Percentiles rank a stretch among this genome's conserved stretches.
phyloP scores from a whole-genome alignment of 1,140 invertebrate genomes.

The Chlorops oryzae region DNA sequence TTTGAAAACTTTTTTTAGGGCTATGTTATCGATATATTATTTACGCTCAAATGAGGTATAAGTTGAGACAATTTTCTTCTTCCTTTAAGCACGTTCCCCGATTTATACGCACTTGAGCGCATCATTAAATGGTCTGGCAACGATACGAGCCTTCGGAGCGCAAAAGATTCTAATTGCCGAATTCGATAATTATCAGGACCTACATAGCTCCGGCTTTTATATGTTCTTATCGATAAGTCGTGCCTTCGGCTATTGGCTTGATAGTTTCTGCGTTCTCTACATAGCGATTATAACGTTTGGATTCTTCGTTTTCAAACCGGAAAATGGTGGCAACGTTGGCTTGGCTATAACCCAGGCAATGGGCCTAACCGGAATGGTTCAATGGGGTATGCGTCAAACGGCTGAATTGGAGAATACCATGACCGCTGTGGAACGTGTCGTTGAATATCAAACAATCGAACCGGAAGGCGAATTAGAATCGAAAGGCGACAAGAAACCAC shows the following conservation, averaged over 20 bases:
- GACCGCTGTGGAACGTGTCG: constrained; percentile 72
- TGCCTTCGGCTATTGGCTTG: constrained; percentile 71
- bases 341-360: constrained; percentile 75
- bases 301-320: constrained; percentile 58
- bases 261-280: constrained; percentile 68
- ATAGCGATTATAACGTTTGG: constrained; percentile 63
- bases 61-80: too few relatives aligned
- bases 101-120: constrained; percentile 84
- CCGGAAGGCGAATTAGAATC: constrained; percentile 64
- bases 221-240: constrained; percentile 59
- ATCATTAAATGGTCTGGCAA: constrained; percentile 80
- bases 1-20: too few relatives aligned
- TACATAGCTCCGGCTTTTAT: constrained; percentile 61
- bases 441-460: constrained; percentile 66
- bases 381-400: constrained; percentile 78
- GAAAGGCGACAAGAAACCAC: constrained; percentile 58
- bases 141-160: constrained; percentile 78
- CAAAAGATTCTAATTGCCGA: constrained; percentile 71
- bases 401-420: constrained; percentile 78
- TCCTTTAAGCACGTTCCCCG: constrained; percentile 63
- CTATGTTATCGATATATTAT: too few relatives aligned
- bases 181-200: constrained; percentile 73
- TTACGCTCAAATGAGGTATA: too few relatives aligned
- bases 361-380: constrained; percentile 73
- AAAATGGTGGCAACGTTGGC: constrained; percentile 68